Evolutionary conservation across 2,113 vertebrate genomes (phyloP).

Genomic region (Petrocephalus microphthalmus): DNA sequence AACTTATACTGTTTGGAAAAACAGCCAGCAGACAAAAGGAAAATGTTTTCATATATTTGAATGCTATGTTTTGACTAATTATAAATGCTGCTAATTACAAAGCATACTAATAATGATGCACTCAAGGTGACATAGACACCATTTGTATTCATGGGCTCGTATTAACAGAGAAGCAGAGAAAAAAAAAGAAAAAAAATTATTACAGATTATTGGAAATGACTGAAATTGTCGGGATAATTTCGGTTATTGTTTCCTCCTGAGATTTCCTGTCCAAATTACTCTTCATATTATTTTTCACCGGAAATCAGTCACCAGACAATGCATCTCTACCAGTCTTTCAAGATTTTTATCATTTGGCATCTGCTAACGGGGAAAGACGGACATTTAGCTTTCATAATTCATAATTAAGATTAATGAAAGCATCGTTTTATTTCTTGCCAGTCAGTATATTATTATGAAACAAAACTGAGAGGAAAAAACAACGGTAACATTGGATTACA

Average conservation of each 20-base stretch:
- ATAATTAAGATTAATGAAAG: not conserved
- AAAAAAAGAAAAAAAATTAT: not conserved
- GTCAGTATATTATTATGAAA: not conserved
- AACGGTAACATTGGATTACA: not conserved
- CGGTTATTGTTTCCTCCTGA: not conserved
- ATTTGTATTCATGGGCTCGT: not conserved
- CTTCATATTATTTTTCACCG: not conserved
- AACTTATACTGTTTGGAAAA: not conserved
- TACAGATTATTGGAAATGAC: not conserved
- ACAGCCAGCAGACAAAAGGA: not conserved
- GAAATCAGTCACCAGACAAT: not conserved
- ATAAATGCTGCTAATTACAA: constrained; percentile 9
- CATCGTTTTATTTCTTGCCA: not conserved
- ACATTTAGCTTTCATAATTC: not conserved
- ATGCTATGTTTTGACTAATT: constrained; percentile 10
- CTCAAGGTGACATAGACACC: constrained; percentile 21
- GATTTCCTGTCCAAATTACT: not conserved
- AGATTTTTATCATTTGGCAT: not conserved
- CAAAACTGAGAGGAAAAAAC: not conserved
- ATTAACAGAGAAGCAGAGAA: not conserved
- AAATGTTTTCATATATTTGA: not conserved
- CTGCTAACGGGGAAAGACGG: not conserved
- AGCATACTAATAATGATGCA: constrained; percentile 17
- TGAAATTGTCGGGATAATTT: not conserved
- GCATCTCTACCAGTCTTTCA: not conserved